Evolutionary conservation across 2,113 vertebrate species (phyloP).

Genomic region (Amphilophus citrinellus): DNA sequence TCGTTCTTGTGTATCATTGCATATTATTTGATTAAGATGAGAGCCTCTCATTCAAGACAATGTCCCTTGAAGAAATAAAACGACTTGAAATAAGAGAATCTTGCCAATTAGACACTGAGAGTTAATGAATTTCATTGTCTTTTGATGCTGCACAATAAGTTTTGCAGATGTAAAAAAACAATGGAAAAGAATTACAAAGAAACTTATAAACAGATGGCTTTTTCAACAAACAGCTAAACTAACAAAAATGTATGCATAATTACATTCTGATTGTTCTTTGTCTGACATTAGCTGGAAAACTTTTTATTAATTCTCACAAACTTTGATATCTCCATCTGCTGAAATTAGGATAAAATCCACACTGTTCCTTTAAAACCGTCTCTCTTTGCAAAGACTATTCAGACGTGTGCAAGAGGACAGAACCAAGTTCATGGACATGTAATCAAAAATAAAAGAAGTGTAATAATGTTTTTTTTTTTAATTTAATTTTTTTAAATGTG

Average conservation of each 20-base stretch:
- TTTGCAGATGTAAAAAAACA: slow-evolving; percentile 69
- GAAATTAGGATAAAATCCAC: neutral
- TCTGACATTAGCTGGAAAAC: slow-evolving; percentile 63
- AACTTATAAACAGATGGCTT: slow-evolving; percentile 78
- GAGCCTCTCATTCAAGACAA: slow-evolving; percentile 62
- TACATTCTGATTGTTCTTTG: slow-evolving; percentile 59
- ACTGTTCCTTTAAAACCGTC: neutral
- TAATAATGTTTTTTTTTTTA: too few relatives aligned
- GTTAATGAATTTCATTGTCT: slow-evolving; percentile 70
- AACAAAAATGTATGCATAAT: slow-evolving; percentile 60
- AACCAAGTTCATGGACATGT: slow-evolving; percentile 6
- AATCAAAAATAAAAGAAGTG: neutral
- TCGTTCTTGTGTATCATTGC: slow-evolving; percentile 69
- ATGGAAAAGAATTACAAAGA: slow-evolving; percentile 66
- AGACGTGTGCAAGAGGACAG: neutral
- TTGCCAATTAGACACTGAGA: slow-evolving; percentile 68
- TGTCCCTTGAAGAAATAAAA: slow-evolving; percentile 75
- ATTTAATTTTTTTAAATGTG: neutral
- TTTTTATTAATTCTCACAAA: slow-evolving; percentile 27
- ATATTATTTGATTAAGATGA: slow-evolving; percentile 73
- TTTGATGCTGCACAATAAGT: slow-evolving; percentile 75
- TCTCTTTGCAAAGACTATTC: neutral
- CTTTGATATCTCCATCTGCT: slow-evolving; percentile 48
- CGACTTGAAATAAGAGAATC: slow-evolving; percentile 74
- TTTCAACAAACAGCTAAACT: slow-evolving; percentile 63